A percentile compares a stretch with the other conserved stretches of the same genome.
Evolutionary conservation across 2,113 vertebrate species (phyloP).

Genomic region (Calypte anna): DNA sequence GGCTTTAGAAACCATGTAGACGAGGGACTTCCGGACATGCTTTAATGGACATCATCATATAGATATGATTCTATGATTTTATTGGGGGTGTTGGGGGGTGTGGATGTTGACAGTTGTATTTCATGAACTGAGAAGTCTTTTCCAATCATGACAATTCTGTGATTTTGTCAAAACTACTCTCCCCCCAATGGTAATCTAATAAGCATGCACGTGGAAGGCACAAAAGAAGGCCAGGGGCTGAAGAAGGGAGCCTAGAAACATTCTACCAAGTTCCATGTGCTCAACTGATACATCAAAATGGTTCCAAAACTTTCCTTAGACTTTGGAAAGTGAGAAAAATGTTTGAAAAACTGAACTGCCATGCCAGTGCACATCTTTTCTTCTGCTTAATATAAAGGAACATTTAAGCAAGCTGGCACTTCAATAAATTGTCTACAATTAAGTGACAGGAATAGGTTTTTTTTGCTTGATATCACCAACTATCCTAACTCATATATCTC

Average conservation of each 20-base stretch:
- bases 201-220: fast-evolving
- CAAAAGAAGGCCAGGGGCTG: neutral
- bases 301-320: neutral
- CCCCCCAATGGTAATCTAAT: fast-evolving
- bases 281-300: neutral
- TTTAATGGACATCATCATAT: too few relatives aligned
- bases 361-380: fast-evolving
- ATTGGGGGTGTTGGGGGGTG: too few relatives aligned
- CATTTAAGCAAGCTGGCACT: neutral
- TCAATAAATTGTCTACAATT: neutral
- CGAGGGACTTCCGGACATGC: too few relatives aligned
- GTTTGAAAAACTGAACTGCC: neutral
- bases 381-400: neutral
- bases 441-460: neutral
- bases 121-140: too few relatives aligned
- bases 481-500: neutral
- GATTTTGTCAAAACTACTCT: neutral
- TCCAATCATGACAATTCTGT: too few relatives aligned
- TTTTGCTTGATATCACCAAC: neutral
- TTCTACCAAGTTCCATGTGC: neutral
- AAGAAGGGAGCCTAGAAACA: neutral
- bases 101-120: too few relatives aligned
- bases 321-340: neutral
- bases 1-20: too few relatives aligned
- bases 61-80: too few relatives aligned